phyloP scores from a whole-genome alignment of 53 echinoderm and acorn worm species.

The Mesocentrotus franciscanus region DNA sequence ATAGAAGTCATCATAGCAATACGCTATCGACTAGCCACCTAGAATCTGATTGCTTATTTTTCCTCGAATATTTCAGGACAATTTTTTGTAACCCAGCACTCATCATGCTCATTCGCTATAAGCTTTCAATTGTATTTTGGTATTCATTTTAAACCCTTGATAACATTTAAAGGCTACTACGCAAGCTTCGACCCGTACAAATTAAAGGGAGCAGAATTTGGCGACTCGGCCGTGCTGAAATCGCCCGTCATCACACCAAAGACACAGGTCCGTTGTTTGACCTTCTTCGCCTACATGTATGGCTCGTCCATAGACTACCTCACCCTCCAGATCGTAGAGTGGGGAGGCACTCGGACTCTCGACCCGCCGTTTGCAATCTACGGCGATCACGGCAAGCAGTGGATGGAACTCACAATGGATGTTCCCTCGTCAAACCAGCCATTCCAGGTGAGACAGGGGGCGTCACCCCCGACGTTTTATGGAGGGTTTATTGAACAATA shows the following conservation, averaged over 20 bases:
- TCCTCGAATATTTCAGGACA: too few relatives aligned
- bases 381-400: conserved; percentile 44
- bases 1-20: too few relatives aligned
- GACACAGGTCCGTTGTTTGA: conserved; percentile 58
- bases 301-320: conserved; percentile 40
- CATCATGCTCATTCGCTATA: too few relatives aligned
- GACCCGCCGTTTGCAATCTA: conserved; percentile 21
- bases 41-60: too few relatives aligned
- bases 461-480: background rate
- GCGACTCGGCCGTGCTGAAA: conserved; percentile 64
- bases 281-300: conserved; percentile 74
- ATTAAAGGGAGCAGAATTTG: background rate
- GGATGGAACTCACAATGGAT: background rate
- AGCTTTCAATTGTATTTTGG: too few relatives aligned
- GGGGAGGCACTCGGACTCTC: background rate
- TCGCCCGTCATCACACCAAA: conserved; percentile 59
- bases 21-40: too few relatives aligned
- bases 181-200: conserved; percentile 6
- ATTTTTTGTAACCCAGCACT: too few relatives aligned
- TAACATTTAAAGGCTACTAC: background rate
- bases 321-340: background rate
- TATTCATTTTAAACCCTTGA: background rate
- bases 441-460: conserved; percentile 48
- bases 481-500: background rate
- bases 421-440: background rate